Percentiles rank a stretch among this genome's conserved stretches.
Conservation (phyloP, 92 coral and sea anemone species). For the Epizoanthus rinbou region DNA sequence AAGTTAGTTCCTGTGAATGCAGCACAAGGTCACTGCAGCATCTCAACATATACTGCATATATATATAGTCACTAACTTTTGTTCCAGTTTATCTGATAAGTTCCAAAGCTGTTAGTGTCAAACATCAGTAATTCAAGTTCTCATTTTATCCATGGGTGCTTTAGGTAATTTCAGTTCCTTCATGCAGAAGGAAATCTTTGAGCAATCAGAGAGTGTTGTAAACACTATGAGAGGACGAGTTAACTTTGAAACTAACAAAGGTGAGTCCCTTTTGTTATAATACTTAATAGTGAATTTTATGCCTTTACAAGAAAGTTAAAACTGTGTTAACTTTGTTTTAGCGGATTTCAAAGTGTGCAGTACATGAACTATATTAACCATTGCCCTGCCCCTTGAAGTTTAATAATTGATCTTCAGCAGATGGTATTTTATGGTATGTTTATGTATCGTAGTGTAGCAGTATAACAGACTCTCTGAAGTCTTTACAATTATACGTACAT, state of each 20-base stretch:
- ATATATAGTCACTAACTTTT: background rate
- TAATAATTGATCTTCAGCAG: too few relatives aligned
- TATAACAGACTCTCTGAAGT: too few relatives aligned
- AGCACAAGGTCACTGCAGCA: too few relatives aligned
- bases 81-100: background rate
- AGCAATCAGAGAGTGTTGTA: slow-evolving; percentile 96
- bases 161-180: slow-evolving; percentile 91
- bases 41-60: too few relatives aligned
- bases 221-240: slow-evolving; percentile 99
- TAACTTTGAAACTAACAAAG: slow-evolving; percentile 83
- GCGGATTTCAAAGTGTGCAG: background rate
- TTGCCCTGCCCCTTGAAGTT: background rate
- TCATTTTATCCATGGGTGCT: slow-evolving; percentile 19
- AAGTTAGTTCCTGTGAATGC: too few relatives aligned
- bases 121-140: background rate
- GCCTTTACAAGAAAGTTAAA: too few relatives aligned
- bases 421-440: too few relatives aligned
- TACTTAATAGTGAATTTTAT: background rate
- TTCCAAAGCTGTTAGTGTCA: background rate
- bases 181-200: slow-evolving; percentile 99
- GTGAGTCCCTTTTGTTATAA: slow-evolving; percentile 48
- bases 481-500: too few relatives aligned
- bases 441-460: too few relatives aligned
- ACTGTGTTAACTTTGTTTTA: background rate
- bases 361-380: background rate